Percentiles rank a stretch among this genome's conserved stretches.
Evolutionary conservation across 2,113 vertebrate genomes (phyloP).

Genomic region (Ellobius talpinus): DNA sequence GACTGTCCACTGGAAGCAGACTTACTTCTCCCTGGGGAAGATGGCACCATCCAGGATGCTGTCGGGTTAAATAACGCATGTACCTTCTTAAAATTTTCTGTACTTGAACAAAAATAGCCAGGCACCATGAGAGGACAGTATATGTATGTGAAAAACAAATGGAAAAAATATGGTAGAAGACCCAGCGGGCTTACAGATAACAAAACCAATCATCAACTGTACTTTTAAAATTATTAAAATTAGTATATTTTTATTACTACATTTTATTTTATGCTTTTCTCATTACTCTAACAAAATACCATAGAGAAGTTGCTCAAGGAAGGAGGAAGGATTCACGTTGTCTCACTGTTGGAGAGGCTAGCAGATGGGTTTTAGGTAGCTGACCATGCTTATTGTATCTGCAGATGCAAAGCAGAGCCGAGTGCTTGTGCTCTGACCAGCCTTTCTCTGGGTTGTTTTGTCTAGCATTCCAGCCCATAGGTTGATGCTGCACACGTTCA

Average conservation of each 20-base stretch:
- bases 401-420: not conserved
- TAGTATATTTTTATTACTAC: not conserved
- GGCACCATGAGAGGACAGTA: not conserved
- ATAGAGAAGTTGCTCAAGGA: not conserved
- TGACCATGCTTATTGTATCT: not conserved
- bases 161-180: not conserved
- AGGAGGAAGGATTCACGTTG: not conserved
- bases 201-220: not conserved
- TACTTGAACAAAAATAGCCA: conserved; percentile 6
- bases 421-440: no score
- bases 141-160: not conserved
- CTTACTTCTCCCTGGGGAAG: conserved; percentile 5
- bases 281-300: not conserved
- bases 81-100: not conserved
- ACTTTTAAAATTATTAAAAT: conserved; percentile 20
- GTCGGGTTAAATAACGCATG: not conserved
- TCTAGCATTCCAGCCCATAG: no score
- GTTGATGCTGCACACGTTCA: no score
- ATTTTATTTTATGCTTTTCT: not conserved
- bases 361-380: not conserved
- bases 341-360: not conserved
- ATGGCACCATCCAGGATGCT: not conserved
- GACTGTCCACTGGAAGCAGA: not conserved
- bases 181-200: not conserved
- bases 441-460: not conserved